These are phyloP conservation scores for Seriola quinqueradiata DNA, from an alignment of 2,113 vertebrate genomes.

Conservation along the genomic window DNA sequence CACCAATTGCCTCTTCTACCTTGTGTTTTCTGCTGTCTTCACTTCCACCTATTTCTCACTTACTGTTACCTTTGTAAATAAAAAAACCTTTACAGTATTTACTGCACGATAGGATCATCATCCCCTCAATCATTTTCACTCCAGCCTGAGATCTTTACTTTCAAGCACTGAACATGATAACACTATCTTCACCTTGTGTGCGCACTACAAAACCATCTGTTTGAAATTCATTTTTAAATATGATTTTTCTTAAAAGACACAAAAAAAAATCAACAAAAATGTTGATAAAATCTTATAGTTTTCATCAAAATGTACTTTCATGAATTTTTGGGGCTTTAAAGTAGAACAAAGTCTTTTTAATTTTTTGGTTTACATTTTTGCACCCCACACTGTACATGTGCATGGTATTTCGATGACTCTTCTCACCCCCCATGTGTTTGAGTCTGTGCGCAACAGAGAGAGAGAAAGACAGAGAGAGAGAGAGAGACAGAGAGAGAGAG, in stretches of 20 bases:
- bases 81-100: not conserved
- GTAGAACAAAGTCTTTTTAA: not conserved
- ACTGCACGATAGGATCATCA: not conserved
- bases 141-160: too few species aligned
- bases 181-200: too few species aligned
- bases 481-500: constrained; percentile 1
- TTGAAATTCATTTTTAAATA: not conserved
- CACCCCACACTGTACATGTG: not conserved
- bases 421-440: not conserved
- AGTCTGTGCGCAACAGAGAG: not conserved
- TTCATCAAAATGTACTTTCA: not conserved
- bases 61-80: not conserved
- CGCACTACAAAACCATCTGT: too few species aligned
- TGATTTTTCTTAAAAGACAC: too few species aligned
- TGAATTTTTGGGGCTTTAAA: too few species aligned
- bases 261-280: too few species aligned
- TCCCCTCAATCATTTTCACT: too few species aligned
- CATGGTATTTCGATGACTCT: not conserved
- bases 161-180: too few species aligned
- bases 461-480: not conserved
- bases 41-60: not conserved
- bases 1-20: not conserved
- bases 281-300: too few species aligned
- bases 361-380: not conserved
- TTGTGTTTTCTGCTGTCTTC: not conserved